Conservation (phyloP, 2,113 vertebrate genomes). For the Turnix velox region DNA sequence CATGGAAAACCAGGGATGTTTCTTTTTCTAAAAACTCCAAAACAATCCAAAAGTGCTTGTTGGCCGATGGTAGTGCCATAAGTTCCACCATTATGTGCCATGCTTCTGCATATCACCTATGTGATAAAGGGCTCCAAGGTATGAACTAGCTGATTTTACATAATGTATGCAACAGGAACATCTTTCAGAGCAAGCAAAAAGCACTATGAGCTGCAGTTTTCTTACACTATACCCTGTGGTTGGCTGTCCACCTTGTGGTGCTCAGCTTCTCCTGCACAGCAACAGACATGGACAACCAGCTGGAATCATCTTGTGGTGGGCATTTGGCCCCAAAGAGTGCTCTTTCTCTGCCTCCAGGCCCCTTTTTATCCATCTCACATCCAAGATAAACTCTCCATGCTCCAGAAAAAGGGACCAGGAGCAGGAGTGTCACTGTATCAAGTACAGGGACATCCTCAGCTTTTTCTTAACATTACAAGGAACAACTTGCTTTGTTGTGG, state of each 20-base stretch:
- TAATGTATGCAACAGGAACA: neutral
- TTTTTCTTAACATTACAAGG: neutral
- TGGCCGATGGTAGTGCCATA: fast-evolving
- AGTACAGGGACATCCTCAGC: too few relatives aligned
- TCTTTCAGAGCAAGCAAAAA: too few relatives aligned
- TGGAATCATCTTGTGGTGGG: neutral
- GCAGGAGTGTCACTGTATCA: neutral
- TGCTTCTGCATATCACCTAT: neutral
- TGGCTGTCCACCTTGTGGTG: neutral
- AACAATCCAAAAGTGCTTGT: neutral
- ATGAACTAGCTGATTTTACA: neutral
- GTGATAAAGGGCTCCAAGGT: neutral
- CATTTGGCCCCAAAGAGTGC: neutral
- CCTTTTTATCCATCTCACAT: neutral
- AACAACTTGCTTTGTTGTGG: neutral
- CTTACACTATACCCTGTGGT: fast-evolving
- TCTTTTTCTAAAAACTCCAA: neutral
- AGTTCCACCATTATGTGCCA: fast-evolving
- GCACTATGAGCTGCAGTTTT: fast-evolving
- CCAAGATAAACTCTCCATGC: neutral
- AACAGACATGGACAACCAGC: fast-evolving
- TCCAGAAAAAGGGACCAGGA: fast-evolving
- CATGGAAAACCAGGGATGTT: neutral
- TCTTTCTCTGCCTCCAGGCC: neutral
- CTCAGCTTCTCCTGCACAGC: neutral